phyloP scores from a whole-genome alignment of 2,888 invertebrate species.

The Oxytorus armatus region DNA sequence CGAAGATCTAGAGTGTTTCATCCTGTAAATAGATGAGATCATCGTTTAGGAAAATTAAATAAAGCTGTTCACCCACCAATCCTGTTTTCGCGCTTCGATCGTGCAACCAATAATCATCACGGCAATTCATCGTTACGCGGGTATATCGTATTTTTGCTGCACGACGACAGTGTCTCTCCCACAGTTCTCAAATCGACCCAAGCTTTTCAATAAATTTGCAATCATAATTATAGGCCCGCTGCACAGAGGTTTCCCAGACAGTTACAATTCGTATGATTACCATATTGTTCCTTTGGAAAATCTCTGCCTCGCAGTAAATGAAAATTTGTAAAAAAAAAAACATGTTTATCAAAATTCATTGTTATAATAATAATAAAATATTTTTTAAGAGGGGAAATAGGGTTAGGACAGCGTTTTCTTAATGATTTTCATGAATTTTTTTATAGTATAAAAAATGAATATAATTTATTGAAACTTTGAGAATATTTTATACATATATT shows the following conservation, averaged over 20 bases:
- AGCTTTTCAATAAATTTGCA: conserved; percentile 38
- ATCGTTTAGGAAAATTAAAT: conserved; percentile 26
- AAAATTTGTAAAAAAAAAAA: not conserved
- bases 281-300: conserved; percentile 10
- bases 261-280: conserved; percentile 45
- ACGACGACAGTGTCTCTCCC: conserved; percentile 50
- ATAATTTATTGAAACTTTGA: too few relatives aligned
- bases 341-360: too few relatives aligned
- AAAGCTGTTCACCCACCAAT: conserved; percentile 28
- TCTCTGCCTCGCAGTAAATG: not conserved
- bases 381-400: too few relatives aligned
- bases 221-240: conserved; percentile 21
- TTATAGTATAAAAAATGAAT: too few relatives aligned
- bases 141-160: too few relatives aligned
- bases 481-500: too few relatives aligned
- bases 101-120: conserved; percentile 46
- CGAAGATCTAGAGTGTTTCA: conserved; percentile 43
- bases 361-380: too few relatives aligned
- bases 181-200: conserved; percentile 10
- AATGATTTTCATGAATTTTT: too few relatives aligned
- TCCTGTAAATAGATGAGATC: conserved; percentile 45
- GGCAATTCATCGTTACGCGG: conserved; percentile 37
- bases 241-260: conserved; percentile 13
- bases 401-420: too few relatives aligned
- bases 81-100: conserved; percentile 51